A percentile compares a stretch with the other conserved stretches of the same genome.
Evolutionary conservation across 2,797 vertebrate genomes (phyloP).

Genomic region (Geotrypetes seraphini): DNA sequence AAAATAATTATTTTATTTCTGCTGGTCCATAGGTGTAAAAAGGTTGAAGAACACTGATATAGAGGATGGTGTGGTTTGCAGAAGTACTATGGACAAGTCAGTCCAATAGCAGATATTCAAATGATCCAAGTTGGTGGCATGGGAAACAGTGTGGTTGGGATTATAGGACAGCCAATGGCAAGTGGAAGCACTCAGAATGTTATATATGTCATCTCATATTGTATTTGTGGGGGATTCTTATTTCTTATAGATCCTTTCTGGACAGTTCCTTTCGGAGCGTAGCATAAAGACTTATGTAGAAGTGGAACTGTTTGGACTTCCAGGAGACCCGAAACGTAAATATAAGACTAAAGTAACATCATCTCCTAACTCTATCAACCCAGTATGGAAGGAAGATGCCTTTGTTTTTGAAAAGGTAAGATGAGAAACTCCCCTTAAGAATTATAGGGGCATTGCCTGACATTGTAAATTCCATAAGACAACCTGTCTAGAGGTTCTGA

Average conservation of each 20-base stretch:
- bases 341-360: slow-evolving; percentile 81
- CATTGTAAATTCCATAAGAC: not conserved
- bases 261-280: slow-evolving; percentile 91
- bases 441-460: not conserved
- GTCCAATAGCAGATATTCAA: no score
- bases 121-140: no score
- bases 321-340: slow-evolving; percentile 86
- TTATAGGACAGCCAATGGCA: no score
- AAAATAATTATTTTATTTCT: no score
- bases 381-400: slow-evolving; percentile 91
- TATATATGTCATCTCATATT: no score
- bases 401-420: slow-evolving; percentile 94
- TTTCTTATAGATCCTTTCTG: slow-evolving; percentile 76
- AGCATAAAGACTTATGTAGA: slow-evolving; percentile 82
- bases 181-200: no score
- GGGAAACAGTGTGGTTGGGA: no score
- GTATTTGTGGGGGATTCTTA: no score
- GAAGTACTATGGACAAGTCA: no score
- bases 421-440: not conserved
- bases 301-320: slow-evolving; percentile 86
- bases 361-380: slow-evolving; percentile 82
- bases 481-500: fast-evolving
- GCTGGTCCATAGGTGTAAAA: no score
- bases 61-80: no score
- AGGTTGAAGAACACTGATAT: no score